Base-by-base conservation (phyloP, 1,140 invertebrate species). In the Cydia amplana region DNA sequence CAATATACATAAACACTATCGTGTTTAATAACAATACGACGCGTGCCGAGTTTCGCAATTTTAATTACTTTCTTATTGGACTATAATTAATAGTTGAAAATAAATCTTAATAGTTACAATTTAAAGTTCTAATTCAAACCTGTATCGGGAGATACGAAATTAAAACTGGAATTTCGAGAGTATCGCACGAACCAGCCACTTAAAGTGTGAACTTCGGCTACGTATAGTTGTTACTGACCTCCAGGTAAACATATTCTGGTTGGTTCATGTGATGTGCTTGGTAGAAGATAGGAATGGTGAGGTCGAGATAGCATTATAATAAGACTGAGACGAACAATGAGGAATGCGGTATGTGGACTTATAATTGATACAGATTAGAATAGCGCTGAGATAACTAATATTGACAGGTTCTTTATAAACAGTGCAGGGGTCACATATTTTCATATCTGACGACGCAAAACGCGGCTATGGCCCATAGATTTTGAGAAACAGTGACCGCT, bases 271-370 rank as follows among this genome's bases (percentile, higher is more conserved):
- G 46, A 49, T 16, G 3, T 5, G 46, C 46, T 46, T 4, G 4
- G 46, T 55, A 55, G 20, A 9, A 18, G 16, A 55, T 18, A 4
- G 16, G 46, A 49, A 49, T 74, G 65, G 64, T 70, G 55, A 72
- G 77, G 73, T 75, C 60, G 72, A 55, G 51, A 55, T 18, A 55
- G n/a, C 51, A 55, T 73, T 74, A 78, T 74, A 82, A 86, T 82
- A 85, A 75, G 78, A 83, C 77, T 75, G 74, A 80, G 75, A 77
- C 64, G 75, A 74, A 25, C 67, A 75, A 80, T 78, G 74, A 70
- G 83, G 85, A 86, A 86, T 86, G 85, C 75, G 81, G 85, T 82
- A 78, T 76, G 80, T 75, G 78, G 67, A 77, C 76, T 77, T 76
- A 77, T 78, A 79, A 80, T 82, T 78, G 79, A 76, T 78, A 80